phyloP scores from a whole-genome alignment of 2,797 vertebrate species.

The Rhinogobio ventralis region DNA sequence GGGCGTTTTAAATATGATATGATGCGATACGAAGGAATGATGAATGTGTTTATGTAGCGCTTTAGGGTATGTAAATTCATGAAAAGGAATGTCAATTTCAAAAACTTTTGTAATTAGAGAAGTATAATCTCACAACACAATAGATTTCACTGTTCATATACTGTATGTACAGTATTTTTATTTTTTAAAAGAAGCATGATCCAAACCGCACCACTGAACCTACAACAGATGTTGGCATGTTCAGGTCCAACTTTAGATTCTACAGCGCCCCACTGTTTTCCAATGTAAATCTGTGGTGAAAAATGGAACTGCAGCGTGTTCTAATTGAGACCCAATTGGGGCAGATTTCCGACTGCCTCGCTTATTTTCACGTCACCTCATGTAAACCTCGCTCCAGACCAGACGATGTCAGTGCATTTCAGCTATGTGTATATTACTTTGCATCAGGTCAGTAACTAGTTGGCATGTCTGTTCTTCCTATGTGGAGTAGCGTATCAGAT shows the following conservation, averaged over 20 bases:
- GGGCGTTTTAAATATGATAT: slow-evolving; percentile 35
- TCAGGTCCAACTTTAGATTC: background rate
- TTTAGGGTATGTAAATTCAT: background rate
- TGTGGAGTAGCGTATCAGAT: too few relatives aligned
- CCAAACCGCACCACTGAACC: background rate
- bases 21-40: slow-evolving; percentile 26
- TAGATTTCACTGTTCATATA: slow-evolving; percentile 9
- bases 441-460: too few relatives aligned
- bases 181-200: background rate
- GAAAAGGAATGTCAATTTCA: slow-evolving; percentile 3
- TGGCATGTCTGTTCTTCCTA: too few relatives aligned
- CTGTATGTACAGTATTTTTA: background rate
- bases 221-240: background rate
- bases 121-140: slow-evolving; percentile 6
- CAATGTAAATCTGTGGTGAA: too few relatives aligned
- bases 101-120: slow-evolving; percentile 14
- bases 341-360: too few relatives aligned
- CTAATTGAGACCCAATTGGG: too few relatives aligned
- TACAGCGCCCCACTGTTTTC: too few relatives aligned
- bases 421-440: too few relatives aligned
- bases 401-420: too few relatives aligned
- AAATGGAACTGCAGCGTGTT: too few relatives aligned
- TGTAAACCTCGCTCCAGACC: too few relatives aligned
- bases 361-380: too few relatives aligned
- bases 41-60: slow-evolving; percentile 32